Evolutionary conservation across 2,113 vertebrate genomes (phyloP).

Genomic region (Seriola aureovittata): DNA sequence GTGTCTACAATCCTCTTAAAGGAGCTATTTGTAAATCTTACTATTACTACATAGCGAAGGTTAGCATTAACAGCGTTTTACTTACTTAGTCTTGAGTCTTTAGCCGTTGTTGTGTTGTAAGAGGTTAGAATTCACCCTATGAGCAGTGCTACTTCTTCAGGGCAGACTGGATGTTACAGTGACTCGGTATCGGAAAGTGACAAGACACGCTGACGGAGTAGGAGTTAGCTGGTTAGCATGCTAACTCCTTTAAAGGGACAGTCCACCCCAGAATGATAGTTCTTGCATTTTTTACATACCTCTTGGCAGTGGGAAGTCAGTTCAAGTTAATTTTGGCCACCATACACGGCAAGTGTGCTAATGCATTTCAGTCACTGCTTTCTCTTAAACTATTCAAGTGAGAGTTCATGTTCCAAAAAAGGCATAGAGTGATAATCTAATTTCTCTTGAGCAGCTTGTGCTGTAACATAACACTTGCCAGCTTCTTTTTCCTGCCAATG

Average conservation of each 20-base stretch:
- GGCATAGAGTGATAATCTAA: conserved; percentile 35
- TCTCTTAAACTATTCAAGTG: conserved; percentile 23
- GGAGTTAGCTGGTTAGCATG: too few species aligned
- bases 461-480: conserved; percentile 36
- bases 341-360: neutral
- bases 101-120: too few species aligned
- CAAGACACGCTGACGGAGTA: too few species aligned
- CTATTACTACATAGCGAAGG: too few species aligned
- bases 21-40: too few species aligned
- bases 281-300: neutral
- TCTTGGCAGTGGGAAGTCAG: neutral
- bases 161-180: too few species aligned
- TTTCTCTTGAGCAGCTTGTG: conserved; percentile 55
- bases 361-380: conserved; percentile 6
- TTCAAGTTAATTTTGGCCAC: conserved; percentile 15
- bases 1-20: neutral
- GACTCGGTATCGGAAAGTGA: too few species aligned
- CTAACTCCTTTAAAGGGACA: conserved; percentile 31
- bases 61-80: too few species aligned
- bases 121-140: too few species aligned
- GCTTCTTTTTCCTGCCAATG: neutral
- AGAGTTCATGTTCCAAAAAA: conserved; percentile 31
- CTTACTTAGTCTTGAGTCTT: too few species aligned
- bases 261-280: neutral
- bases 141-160: too few species aligned